These are phyloP conservation scores for Agapornis roseicollis DNA, from an alignment of 2,113 vertebrate genomes.

Conservation along the genomic window DNA sequence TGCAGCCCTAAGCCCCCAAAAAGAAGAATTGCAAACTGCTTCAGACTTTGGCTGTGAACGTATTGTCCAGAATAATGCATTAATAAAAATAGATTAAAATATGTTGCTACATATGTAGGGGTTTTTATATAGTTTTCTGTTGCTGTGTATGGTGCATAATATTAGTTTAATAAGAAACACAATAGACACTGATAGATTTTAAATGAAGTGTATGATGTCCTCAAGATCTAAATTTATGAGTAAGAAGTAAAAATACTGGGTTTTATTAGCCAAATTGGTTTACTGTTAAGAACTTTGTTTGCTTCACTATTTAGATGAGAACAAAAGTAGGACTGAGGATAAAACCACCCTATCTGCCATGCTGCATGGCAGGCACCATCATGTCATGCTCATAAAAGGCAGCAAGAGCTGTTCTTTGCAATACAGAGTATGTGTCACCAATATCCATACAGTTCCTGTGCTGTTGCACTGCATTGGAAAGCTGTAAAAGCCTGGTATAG, in stretches of 20 bases:
- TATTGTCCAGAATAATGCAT: not conserved
- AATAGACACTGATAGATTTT: not conserved
- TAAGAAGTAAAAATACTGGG: not conserved
- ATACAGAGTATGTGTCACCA: accelerated
- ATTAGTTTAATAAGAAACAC: not conserved
- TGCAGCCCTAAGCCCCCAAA: not conserved
- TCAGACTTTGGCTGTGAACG: not conserved
- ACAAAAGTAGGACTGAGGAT: not conserved
- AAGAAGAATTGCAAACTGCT: not conserved
- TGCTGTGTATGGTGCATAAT: not conserved
- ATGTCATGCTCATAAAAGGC: not conserved
- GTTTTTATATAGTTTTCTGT: not conserved
- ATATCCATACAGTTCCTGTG: not conserved
- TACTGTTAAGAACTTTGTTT: not conserved
- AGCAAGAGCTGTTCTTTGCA: not conserved
- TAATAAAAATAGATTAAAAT: not conserved
- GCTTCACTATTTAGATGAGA: not conserved
- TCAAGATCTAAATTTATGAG: not conserved
- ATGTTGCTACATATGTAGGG: not conserved
- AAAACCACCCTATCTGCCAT: not conserved
- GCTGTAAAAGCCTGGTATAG: not conserved
- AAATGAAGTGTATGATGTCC: not conserved
- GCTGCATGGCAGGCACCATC: not conserved
- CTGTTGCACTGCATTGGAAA: not conserved
- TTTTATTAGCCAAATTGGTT: not conserved